Conservation (phyloP, 2,113 vertebrate species). For the Chaetodon trifascialis region DNA sequence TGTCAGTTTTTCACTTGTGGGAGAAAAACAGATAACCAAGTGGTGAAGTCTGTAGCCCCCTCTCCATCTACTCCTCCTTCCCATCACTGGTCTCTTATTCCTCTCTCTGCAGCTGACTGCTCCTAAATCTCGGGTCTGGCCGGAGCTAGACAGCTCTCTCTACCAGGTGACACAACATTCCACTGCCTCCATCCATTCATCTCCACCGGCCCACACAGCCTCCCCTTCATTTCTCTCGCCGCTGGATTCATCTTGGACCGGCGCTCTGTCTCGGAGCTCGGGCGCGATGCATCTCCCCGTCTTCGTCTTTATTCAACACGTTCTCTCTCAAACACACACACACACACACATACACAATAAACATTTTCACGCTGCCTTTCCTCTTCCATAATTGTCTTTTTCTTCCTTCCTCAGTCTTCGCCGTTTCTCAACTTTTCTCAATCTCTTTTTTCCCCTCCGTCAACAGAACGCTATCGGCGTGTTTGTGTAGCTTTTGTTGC, state of each 20-base stretch:
- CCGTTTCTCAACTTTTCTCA: constrained; percentile 53
- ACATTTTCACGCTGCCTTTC: constrained; percentile 35
- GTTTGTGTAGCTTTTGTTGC: constrained; percentile 68
- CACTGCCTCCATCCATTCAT: constrained; percentile 64
- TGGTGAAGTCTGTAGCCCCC: constrained; percentile 11
- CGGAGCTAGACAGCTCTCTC: constrained; percentile 66
- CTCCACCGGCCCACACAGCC: constrained; percentile 50
- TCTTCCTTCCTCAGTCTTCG: constrained; percentile 30
- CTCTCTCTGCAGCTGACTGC: constrained; percentile 61
- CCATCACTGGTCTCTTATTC: constrained; percentile 54
- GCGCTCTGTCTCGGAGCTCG: constrained; percentile 33
- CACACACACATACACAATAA: constrained; percentile 32
- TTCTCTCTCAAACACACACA: constrained; percentile 39
- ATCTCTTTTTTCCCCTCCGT: constrained; percentile 59
- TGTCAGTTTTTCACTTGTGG: constrained; percentile 47
- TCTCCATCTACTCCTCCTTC: not conserved
- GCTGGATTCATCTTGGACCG: constrained; percentile 50
- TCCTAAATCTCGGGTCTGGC: constrained; percentile 64
- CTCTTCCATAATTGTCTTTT: constrained; percentile 57
- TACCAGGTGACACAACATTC: constrained; percentile 70
- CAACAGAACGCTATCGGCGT: constrained; percentile 65
- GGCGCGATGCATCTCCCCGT: constrained; percentile 41
- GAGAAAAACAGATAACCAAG: constrained; percentile 49
- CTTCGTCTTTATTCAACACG: constrained; percentile 48
- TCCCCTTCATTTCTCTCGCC: constrained; percentile 43